Conservation (phyloP, 2,797 vertebrate species). For the Pipistrellus nathusii region DNA sequence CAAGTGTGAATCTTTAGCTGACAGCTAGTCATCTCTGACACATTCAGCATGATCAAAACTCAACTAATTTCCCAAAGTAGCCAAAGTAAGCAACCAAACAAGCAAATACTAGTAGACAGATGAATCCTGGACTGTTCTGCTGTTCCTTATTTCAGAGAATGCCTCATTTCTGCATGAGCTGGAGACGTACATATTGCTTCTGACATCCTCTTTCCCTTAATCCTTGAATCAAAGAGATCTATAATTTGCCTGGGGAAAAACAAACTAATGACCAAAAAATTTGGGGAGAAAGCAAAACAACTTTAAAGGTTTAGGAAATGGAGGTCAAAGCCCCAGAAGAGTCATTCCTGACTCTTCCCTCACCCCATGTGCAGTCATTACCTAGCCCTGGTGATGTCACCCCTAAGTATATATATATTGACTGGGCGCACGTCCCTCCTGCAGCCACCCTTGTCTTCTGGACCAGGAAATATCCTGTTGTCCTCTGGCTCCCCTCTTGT, state of each 20-base stretch:
- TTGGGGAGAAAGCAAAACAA: background rate
- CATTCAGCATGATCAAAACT: background rate
- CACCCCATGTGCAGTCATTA: background rate
- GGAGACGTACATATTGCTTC: background rate
- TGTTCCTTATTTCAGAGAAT: background rate
- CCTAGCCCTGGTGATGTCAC: background rate
- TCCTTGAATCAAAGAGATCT: background rate
- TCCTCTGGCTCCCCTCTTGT: background rate
- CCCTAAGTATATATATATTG: background rate
- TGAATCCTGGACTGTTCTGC: background rate
- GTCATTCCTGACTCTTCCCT: background rate
- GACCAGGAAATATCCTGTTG: background rate
- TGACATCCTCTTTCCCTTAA: background rate
- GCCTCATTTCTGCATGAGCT: background rate
- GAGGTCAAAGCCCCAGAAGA: background rate
- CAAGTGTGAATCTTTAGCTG: background rate
- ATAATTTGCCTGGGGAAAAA: background rate
- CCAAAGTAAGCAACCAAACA: background rate
- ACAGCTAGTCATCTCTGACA: background rate
- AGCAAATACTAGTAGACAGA: background rate
- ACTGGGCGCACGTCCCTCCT: background rate
- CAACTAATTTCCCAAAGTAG: background rate
- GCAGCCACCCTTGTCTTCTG: background rate
- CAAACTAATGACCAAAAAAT: background rate
- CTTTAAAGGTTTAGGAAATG: background rate